A percentile compares a stretch with the other conserved stretches of the same genome.
These are phyloP conservation scores for Drosophila grimshawi DNA, from an alignment of 1,140 invertebrate species.

Conservation along the genomic window DNA sequence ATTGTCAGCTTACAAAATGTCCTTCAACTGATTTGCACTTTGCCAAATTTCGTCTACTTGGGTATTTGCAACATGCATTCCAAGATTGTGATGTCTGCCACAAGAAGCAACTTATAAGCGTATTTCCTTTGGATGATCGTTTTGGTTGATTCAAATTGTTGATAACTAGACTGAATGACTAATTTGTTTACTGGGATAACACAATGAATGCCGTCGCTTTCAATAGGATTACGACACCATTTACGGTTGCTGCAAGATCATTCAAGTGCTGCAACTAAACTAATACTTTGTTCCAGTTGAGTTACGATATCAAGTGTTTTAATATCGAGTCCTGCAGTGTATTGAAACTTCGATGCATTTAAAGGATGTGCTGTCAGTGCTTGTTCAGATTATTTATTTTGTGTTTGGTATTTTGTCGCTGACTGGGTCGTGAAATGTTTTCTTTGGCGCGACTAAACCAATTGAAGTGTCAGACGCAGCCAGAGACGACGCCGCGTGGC, in stretches of 20 bases:
- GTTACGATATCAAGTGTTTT: too few species aligned
- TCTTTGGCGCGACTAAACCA: slow-evolving; percentile 65
- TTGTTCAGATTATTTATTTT: background rate
- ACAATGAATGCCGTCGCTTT: too few species aligned
- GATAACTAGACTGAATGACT: too few species aligned
- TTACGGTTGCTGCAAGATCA: too few species aligned
- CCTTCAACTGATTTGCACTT: slow-evolving; percentile 15
- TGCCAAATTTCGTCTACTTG: background rate
- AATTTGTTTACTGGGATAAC: too few species aligned
- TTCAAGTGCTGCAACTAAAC: too few species aligned
- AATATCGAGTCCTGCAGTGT: background rate
- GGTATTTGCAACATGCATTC: background rate
- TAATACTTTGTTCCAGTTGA: too few species aligned
- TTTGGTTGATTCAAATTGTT: too few species aligned
- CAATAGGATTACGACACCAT: too few species aligned
- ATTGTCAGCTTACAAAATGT: slow-evolving; percentile 20
- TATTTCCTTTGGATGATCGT: background rate
- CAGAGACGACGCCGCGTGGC: slow-evolving; percentile 69
- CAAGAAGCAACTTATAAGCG: too few species aligned
- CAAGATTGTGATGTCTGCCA: too few species aligned
- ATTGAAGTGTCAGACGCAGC: slow-evolving; percentile 78
- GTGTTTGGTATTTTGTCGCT: slow-evolving; percentile 9
- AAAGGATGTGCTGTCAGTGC: background rate
- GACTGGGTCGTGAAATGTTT: slow-evolving; percentile 11
- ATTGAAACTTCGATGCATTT: background rate